These are phyloP conservation scores for Linnaemya vulpina DNA, from an alignment of 2,888 invertebrate species.

Conservation along the genomic window DNA sequence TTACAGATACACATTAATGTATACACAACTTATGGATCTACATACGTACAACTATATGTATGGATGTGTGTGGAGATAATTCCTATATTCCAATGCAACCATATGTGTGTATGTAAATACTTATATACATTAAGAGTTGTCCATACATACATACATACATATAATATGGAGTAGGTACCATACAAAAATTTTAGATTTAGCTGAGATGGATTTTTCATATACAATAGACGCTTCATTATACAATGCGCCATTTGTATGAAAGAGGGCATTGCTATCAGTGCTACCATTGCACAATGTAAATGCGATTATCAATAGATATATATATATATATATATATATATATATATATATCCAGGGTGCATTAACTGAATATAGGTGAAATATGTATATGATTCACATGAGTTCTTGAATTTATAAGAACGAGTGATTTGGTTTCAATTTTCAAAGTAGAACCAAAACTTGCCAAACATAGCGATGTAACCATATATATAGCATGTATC, in stretches of 20 bases:
- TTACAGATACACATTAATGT: conserved; percentile 3
- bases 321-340: neutral
- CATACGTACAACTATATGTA: neutral
- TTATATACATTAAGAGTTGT: neutral
- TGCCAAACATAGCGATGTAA: no score
- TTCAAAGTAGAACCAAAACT: no score
- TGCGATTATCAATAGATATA: neutral
- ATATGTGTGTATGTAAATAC: conserved; percentile 1
- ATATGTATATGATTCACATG: no score
- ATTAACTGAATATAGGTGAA: no score
- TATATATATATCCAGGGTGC: no score
- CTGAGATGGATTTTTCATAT: conserved; percentile 31
- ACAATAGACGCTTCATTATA: conserved; percentile 54
- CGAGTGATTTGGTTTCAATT: no score
- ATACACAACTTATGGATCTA: neutral
- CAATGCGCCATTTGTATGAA: conserved; percentile 64
- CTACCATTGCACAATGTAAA: conserved; percentile 17
- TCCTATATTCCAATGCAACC: neutral
- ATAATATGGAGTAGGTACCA: neutral
- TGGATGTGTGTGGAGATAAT: neutral
- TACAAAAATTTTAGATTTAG: conserved; percentile 8
- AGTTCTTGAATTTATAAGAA: no score
- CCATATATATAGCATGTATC: no score
- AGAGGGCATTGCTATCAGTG: conserved; percentile 23
- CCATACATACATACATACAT: conserved; percentile 3